Base-by-base conservation (phyloP, 1,140 invertebrate species). In the Potamilus streckersoni region DNA sequence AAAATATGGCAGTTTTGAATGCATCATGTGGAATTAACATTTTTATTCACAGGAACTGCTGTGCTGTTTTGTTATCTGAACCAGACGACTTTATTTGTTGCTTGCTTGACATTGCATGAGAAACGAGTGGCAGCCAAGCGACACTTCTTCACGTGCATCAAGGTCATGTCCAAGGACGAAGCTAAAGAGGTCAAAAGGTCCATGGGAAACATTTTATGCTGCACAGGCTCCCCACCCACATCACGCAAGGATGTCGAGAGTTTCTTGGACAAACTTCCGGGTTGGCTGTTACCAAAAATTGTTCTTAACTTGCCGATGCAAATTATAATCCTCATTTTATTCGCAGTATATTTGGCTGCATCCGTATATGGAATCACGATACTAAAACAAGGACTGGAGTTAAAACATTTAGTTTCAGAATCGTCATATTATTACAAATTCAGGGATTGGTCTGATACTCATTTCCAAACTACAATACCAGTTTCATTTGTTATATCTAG, bases 61-160 rank as follows among this genome's bases (percentile, higher is more conserved):
- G 96, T 98, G 4, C 92, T 94, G 65, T 95, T 98, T 82, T 97
- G 96, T 2, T 99, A 98, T 89, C 84, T 98, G 3, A 98, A 96
- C 93, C 97, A 99, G 88, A 91, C 98, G 70, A 97, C 96, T 11
- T 97, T 99, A 92, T 98, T 99, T 89, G 93, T 95, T 8, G 96
- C 94, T 15, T 96, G 95, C 86, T 93, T 98, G 75, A 96, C 96
- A 0, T 92, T 98, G 70, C 95, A 95, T 69, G 97, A 96, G 20
- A 95, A 96, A 86, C 93, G 94, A 82, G 96, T 97, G 86, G 92
- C 94, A 75, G 93, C 94, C 76, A 97, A 96, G 88, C 89, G 94
- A 16, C 96, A 97, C 89, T 95, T 94, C 1, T 91, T 97, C 57
- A 91, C 94, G 23, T 96, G 94, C 84, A 62, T 49, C 17, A 69